Percentiles rank a stretch among this genome's conserved stretches.
Conservation (phyloP, 2,113 vertebrate genomes). For the Bos javanicus region DNA sequence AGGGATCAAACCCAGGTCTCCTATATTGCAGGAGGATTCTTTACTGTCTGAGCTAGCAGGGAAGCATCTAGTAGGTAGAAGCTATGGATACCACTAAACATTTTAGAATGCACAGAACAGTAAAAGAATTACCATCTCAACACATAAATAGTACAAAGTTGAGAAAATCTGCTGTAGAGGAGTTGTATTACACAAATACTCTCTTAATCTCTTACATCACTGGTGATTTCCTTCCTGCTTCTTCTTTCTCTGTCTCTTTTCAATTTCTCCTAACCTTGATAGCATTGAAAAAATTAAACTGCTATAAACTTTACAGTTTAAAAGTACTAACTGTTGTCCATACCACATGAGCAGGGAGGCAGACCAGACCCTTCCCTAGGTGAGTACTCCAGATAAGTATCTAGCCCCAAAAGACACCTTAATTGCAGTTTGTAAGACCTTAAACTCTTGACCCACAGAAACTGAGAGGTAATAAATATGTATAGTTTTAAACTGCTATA, state of each 20-base stretch:
- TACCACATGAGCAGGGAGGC: not conserved
- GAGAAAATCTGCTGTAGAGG: not conserved
- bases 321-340: not conserved
- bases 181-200: not conserved
- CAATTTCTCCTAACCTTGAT: not conserved
- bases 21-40: not conserved
- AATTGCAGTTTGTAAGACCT: not conserved
- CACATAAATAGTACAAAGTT: not conserved
- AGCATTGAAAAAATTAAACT: not conserved
- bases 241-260: not conserved
- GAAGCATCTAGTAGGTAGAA: not conserved
- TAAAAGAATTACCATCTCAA: not conserved
- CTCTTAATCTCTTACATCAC: not conserved
- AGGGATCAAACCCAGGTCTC: not conserved
- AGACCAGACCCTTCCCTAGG: not conserved
- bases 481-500: not conserved
- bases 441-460: not conserved
- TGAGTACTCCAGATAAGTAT: not conserved
- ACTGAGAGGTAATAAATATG: not conserved
- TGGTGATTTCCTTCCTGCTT: not conserved
- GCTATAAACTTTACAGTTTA: not conserved
- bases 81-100: not conserved
- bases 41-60: not conserved
- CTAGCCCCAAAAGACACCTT: not conserved
- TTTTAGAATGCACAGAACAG: not conserved